These are phyloP conservation scores for Pheosia tremula DNA, from an alignment of 2,888 invertebrate species.

Conservation along the genomic window DNA sequence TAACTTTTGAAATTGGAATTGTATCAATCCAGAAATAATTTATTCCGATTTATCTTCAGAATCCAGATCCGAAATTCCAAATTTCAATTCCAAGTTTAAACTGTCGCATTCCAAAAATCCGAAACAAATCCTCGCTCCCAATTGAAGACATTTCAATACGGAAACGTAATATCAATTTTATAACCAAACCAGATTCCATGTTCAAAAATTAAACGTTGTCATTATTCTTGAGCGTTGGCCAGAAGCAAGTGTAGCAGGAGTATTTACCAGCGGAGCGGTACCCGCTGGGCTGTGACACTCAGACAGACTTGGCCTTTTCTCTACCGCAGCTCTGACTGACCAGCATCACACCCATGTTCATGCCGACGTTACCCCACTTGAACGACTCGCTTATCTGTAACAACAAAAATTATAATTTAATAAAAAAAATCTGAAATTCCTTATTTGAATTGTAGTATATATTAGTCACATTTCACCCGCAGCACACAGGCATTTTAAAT, in stretches of 20 bases:
- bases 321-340: constrained; percentile 80
- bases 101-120: constrained; percentile 16
- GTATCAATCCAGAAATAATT: constrained; percentile 12
- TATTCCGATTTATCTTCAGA: constrained; percentile 8
- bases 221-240: constrained; percentile 63
- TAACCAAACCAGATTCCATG: constrained; percentile 2
- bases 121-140: constrained; percentile 17
- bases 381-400: constrained; percentile 89
- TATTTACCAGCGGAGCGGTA: constrained; percentile 59
- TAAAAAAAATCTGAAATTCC: not conserved
- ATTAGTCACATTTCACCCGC: not conserved
- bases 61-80: not conserved
- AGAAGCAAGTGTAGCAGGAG: constrained; percentile 73
- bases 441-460: not conserved
- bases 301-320: constrained; percentile 77
- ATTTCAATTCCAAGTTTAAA: constrained; percentile 34
- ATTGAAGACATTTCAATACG: constrained; percentile 31
- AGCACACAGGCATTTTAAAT: not conserved
- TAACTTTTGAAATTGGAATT: constrained; percentile 19
- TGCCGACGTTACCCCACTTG: constrained; percentile 89
- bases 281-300: constrained; percentile 71
- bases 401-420: constrained; percentile 55
- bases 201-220: constrained; percentile 62
- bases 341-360: constrained; percentile 88
- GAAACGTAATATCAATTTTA: constrained; percentile 15